Conservation (phyloP, 2,888 invertebrate genomes). For the Thumatha senex region DNA sequence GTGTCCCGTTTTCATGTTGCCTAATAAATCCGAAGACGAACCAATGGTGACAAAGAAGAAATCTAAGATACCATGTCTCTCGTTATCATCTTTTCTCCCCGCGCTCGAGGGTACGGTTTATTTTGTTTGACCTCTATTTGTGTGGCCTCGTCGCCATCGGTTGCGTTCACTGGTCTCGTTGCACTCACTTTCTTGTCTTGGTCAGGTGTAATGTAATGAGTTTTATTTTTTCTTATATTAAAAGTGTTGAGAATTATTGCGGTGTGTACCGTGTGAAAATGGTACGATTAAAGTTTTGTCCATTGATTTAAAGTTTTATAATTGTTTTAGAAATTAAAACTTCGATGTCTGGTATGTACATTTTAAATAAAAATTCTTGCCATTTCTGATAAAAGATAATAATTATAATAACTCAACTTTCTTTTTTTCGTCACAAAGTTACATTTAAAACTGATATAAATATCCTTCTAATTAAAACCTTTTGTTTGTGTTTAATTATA, state of each 20-base stretch:
- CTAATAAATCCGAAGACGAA: constrained; percentile 71
- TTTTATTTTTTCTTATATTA: constrained; percentile 46
- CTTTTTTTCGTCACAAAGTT: background rate
- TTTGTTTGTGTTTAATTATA: constrained; percentile 6
- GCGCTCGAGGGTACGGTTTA: constrained; percentile 75
- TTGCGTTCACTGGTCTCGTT: constrained; percentile 74
- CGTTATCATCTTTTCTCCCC: constrained; percentile 75
- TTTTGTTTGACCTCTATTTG: constrained; percentile 65
- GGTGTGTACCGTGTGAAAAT: constrained; percentile 19
- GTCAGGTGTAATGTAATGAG: constrained; percentile 75
- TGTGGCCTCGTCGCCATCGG: constrained; percentile 71
- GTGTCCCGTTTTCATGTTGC: constrained; percentile 65
- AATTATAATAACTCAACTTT: background rate
- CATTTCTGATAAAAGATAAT: background rate
- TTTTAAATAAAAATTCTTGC: background rate
- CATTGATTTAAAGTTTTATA: background rate
- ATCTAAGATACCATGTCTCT: constrained; percentile 78
- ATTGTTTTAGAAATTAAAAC: background rate
- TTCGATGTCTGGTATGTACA: background rate
- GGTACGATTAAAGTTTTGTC: constrained; percentile 11
- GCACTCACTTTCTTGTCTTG: constrained; percentile 80
- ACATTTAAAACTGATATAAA: background rate
- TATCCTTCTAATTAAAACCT: constrained; percentile 10
- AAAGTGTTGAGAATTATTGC: constrained; percentile 22
- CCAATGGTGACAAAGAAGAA: constrained; percentile 79